phyloP scores from a whole-genome alignment of 2,797 vertebrate genomes.

The Clarias platycephalus region DNA sequence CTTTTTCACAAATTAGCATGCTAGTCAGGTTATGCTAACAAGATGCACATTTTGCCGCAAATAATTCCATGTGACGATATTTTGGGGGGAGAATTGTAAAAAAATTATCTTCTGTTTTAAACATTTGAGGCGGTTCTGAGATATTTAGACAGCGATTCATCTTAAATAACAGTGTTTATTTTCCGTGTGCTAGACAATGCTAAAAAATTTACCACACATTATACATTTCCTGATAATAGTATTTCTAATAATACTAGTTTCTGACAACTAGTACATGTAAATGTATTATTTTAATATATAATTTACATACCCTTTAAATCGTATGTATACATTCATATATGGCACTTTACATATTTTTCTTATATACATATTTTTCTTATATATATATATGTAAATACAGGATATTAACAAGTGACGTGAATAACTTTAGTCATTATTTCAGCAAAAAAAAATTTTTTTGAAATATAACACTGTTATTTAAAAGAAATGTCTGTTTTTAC shows the following conservation, averaged over 20 bases:
- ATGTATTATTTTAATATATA: not conserved
- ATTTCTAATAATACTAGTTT: too few species aligned
- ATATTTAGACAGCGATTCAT: not conserved
- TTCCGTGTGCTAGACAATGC: not conserved
- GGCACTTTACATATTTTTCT: not conserved
- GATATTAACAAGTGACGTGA: not conserved
- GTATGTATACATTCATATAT: not conserved
- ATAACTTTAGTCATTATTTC: not conserved
- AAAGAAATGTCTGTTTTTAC: not conserved
- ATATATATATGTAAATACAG: not conserved
- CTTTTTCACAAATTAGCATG: conserved; percentile 10
- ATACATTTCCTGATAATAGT: not conserved
- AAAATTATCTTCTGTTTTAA: not conserved
- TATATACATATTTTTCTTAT: conserved; percentile 13
- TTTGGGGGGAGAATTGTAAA: not conserved
- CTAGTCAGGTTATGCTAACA: conserved; percentile 10
- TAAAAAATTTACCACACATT: not conserved
- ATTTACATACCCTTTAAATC: not conserved
- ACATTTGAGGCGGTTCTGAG: not conserved
- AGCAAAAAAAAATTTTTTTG: not conserved
- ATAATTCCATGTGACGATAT: not conserved
- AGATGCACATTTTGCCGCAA: not conserved
- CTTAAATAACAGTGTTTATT: not conserved
- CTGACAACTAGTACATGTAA: not conserved
- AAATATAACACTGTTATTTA: not conserved